These are phyloP conservation scores for Thereuonema tuberculata DNA, from an alignment of 1,140 invertebrate species.

Conservation along the genomic window DNA sequence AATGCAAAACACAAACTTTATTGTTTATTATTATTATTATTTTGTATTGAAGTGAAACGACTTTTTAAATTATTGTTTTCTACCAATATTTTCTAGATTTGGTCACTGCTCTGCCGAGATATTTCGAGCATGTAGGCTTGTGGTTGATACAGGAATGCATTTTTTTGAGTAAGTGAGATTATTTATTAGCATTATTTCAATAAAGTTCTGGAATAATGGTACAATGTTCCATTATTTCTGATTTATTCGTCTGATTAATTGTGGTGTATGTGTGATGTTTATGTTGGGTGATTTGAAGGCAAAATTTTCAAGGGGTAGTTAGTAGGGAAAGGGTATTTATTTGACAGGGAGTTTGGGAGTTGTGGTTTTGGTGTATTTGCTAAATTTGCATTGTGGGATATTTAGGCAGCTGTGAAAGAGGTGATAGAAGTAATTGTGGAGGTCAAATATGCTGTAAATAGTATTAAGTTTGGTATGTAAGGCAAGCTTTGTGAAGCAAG, in stretches of 20 bases:
- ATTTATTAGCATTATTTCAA: background rate
- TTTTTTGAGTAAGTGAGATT: conserved; percentile 18
- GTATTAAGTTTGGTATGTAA: background rate
- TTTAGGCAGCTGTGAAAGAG: background rate
- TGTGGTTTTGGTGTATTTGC: too few relatives aligned
- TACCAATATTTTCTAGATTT: conserved; percentile 1
- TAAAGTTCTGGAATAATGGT: background rate
- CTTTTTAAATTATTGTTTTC: too few relatives aligned
- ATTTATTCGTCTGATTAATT: background rate
- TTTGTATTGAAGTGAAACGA: too few relatives aligned
- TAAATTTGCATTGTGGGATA: background rate
- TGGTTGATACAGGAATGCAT: conserved; percentile 38
- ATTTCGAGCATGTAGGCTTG: conserved; percentile 32
- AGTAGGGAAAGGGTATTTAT: too few relatives aligned
- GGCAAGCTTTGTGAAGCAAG: background rate
- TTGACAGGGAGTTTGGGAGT: too few relatives aligned
- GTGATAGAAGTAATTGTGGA: background rate
- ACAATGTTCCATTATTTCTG: background rate
- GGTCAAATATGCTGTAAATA: background rate
- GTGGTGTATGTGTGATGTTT: background rate
- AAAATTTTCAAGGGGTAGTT: too few relatives aligned
- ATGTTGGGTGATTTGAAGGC: too few relatives aligned
- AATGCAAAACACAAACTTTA: too few relatives aligned
- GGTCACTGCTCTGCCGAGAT: conserved; percentile 33
- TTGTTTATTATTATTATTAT: too few relatives aligned